Evolutionary conservation across 2,888 invertebrate species (phyloP).

Genomic region (Cheilosia vulpina): DNA sequence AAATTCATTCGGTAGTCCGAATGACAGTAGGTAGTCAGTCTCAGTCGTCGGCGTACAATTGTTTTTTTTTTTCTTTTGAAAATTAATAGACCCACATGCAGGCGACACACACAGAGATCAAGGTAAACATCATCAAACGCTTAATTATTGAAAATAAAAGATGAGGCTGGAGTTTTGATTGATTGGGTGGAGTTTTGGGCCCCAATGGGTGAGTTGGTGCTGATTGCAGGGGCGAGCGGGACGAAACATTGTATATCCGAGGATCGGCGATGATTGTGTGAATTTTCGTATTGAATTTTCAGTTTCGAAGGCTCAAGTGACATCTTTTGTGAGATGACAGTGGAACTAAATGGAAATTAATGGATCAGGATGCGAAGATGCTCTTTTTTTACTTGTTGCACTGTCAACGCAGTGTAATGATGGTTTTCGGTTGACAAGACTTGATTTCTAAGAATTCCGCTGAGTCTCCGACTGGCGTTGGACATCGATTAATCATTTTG

Average conservation of each 20-base stretch:
- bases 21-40: constrained; percentile 57
- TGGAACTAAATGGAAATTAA: constrained; percentile 74
- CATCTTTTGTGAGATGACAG: constrained; percentile 69
- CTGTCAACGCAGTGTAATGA: constrained; percentile 59
- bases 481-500: constrained; percentile 59
- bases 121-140: constrained; percentile 60
- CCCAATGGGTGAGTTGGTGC: constrained; percentile 51
- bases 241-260: constrained; percentile 18
- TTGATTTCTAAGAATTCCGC: constrained; percentile 50
- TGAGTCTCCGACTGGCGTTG: constrained; percentile 22
- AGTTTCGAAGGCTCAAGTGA: constrained; percentile 50
- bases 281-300: constrained; percentile 26
- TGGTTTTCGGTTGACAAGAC: constrained; percentile 28
- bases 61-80: constrained; percentile 52
- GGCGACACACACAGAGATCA: constrained; percentile 43
- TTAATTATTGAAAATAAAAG: constrained; percentile 67
- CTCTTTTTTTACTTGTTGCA: constrained; percentile 44
- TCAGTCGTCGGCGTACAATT: constrained; percentile 35
- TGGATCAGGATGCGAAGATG: constrained; percentile 70
- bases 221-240: constrained; percentile 37
- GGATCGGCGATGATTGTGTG: constrained; percentile 40
- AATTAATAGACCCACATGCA: constrained; percentile 65
- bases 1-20: constrained; percentile 68
- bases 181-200: constrained; percentile 51
- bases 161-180: constrained; percentile 64